phyloP scores from a whole-genome alignment of 2,888 invertebrate species.

The Acanthosoma haemorrhoidale region DNA sequence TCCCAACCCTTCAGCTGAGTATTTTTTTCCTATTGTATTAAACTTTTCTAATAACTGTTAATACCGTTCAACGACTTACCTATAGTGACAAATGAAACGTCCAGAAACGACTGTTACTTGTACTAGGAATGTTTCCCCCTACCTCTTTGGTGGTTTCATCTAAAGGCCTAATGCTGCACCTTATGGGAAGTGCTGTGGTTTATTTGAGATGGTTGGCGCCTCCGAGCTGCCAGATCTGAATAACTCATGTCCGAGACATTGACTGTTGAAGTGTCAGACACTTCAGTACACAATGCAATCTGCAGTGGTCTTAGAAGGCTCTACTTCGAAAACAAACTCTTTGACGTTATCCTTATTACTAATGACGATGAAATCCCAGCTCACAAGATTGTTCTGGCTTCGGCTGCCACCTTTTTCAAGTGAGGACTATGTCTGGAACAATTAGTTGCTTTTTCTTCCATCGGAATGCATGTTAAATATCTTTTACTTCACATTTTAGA shows the following conservation, averaged over 20 bases:
- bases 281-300: background rate
- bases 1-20: too few species aligned
- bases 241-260: background rate
- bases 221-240: background rate
- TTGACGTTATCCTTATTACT: conserved; percentile 6
- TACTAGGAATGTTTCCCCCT: too few species aligned
- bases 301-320: background rate
- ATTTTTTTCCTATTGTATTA: too few species aligned
- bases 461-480: too few species aligned
- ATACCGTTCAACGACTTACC: too few species aligned
- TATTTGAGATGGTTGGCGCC: conserved; percentile 7
- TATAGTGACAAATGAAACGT: too few species aligned
- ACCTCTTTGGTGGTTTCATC: background rate
- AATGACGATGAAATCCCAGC: background rate
- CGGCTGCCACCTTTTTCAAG: conserved; percentile 14
- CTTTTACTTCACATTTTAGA: too few species aligned
- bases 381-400: conserved; percentile 8
- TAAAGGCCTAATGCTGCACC: background rate
- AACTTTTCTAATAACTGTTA: too few species aligned
- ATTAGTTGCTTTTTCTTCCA: too few species aligned
- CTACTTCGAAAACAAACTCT: background rate
- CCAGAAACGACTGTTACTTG: too few species aligned
- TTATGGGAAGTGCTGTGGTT: conserved; percentile 11
- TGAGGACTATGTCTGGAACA: background rate
- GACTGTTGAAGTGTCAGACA: background rate